Conservation (phyloP, 2,797 vertebrate species). For the Diceros bicornis region DNA sequence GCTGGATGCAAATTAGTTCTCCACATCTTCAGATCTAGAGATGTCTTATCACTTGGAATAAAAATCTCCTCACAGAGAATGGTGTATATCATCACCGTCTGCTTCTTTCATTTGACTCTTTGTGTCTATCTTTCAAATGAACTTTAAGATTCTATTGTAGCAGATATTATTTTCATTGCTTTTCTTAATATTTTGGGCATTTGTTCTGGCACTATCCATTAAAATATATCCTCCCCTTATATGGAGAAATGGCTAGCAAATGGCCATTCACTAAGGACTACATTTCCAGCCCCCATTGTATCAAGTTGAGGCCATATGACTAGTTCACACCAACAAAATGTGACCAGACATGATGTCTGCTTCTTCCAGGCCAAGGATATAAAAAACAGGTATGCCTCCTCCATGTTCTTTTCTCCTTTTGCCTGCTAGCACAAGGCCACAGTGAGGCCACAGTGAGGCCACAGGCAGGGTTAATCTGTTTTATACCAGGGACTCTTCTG, state of each 20-base stretch:
- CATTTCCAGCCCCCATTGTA: background rate
- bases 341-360: background rate
- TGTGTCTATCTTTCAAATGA: constrained; percentile 14
- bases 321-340: background rate
- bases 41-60: constrained; percentile 26
- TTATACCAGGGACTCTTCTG: background rate
- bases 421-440: background rate
- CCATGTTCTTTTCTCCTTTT: background rate
- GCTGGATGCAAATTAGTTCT: background rate
- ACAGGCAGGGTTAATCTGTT: background rate
- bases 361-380: background rate
- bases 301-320: background rate
- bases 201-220: background rate
- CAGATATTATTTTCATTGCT: background rate
- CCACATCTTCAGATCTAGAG: background rate
- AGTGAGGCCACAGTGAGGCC: background rate
- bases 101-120: constrained; percentile 42
- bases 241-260: background rate
- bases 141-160: constrained; percentile 32
- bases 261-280: background rate
- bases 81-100: background rate
- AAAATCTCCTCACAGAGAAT: constrained; percentile 54
- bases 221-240: background rate
- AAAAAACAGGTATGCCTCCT: background rate
- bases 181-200: constrained; percentile 19